Conservation (phyloP, 2,888 invertebrate species). For the Ommatoiulus sabulosus region DNA sequence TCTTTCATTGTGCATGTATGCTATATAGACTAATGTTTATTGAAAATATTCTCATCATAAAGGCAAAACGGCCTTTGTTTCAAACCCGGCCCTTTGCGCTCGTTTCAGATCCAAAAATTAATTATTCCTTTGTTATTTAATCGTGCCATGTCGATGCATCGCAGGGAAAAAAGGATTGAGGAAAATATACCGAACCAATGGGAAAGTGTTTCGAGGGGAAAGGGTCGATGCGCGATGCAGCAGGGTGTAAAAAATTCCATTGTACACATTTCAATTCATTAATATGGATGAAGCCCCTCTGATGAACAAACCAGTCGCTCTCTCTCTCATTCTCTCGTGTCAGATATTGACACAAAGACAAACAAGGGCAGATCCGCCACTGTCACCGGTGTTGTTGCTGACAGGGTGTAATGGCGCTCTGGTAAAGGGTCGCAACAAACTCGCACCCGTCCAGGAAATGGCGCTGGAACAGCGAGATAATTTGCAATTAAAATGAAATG, state of each 20-base stretch:
- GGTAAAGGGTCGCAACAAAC: not conserved
- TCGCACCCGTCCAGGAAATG: not conserved
- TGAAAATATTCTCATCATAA: too few relatives aligned
- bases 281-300: slow-evolving; percentile 20
- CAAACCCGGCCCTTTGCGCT: not conserved
- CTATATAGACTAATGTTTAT: too few relatives aligned
- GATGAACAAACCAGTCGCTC: slow-evolving; percentile 7
- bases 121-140: slow-evolving; percentile 17
- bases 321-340: too few relatives aligned
- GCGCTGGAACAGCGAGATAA: not conserved
- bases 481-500: slow-evolving; percentile 43
- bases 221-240: not conserved
- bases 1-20: too few relatives aligned
- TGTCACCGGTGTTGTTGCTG: not conserved
- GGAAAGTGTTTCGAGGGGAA: not conserved
- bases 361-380: not conserved
- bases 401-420: not conserved
- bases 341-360: slow-evolving; percentile 38
- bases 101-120: slow-evolving; percentile 25
- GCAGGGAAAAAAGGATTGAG: not conserved
- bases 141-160: slow-evolving; percentile 1
- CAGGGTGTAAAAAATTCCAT: slow-evolving; percentile 23
- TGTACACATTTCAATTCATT: slow-evolving; percentile 43
- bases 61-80: not conserved
- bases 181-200: not conserved